Conservation (phyloP, 1,140 invertebrate species). For the Rhagoletis pomonella region DNA sequence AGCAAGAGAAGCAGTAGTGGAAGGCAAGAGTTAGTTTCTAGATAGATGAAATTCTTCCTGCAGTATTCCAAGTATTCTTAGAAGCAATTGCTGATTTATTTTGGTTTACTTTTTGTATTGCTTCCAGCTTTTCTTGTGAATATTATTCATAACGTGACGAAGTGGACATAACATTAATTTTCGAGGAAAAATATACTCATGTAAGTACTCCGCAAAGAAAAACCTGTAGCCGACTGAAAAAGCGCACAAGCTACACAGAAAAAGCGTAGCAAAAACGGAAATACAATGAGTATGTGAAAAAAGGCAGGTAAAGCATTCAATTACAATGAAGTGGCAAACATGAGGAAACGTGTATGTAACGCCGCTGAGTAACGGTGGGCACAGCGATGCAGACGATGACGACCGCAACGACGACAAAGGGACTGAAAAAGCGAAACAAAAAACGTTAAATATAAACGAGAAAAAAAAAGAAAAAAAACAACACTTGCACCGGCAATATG, state of each 20-base stretch:
- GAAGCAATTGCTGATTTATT: too few relatives aligned
- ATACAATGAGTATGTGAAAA: not conserved
- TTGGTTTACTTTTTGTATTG: too few relatives aligned
- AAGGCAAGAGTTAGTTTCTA: too few relatives aligned
- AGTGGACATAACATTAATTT: too few relatives aligned
- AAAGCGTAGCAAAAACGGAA: too few relatives aligned
- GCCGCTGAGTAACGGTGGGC: not conserved
- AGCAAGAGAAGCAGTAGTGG: too few relatives aligned
- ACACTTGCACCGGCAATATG: not conserved
- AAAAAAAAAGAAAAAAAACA: not conserved
- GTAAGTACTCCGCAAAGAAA: not conserved
- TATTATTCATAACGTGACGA: too few relatives aligned
- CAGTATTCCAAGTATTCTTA: too few relatives aligned
- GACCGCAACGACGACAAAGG: not conserved
- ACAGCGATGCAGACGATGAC: not conserved
- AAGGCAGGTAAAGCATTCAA: not conserved
- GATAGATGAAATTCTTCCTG: too few relatives aligned
- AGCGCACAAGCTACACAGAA: not conserved
- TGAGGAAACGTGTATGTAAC: not conserved
- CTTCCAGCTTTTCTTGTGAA: too few relatives aligned
- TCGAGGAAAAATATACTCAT: too few relatives aligned
- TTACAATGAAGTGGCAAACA: conserved; percentile 2
- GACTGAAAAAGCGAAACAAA: not conserved
- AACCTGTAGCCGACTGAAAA: not conserved
- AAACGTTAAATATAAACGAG: not conserved